phyloP scores from a whole-genome alignment of 2,888 invertebrate genomes.

The Erebia ligea region DNA sequence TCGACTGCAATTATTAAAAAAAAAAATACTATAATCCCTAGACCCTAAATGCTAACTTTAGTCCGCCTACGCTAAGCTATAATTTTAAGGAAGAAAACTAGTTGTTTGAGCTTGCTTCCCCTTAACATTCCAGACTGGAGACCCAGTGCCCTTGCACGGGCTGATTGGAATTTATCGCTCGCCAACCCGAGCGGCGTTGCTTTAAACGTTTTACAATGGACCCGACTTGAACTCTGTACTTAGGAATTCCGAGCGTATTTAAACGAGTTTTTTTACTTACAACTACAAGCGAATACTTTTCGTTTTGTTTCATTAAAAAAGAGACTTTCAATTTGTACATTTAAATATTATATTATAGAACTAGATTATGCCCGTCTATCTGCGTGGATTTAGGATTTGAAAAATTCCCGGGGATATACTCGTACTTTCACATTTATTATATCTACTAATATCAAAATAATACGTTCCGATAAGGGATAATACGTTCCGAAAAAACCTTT shows the following conservation, averaged over 20 bases:
- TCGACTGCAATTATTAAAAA: too few species aligned
- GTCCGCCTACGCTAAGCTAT: too few species aligned
- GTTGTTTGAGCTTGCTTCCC: constrained; percentile 26
- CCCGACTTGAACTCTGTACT: constrained; percentile 51
- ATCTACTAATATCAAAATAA: too few species aligned
- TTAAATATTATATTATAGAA: too few species aligned
- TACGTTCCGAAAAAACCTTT: too few species aligned
- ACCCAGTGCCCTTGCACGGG: constrained; percentile 70
- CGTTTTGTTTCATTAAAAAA: constrained; percentile 8
- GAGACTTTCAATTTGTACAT: neutral
- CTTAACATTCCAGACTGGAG: constrained; percentile 58
- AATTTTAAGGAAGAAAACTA: too few species aligned
- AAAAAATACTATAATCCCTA: too few species aligned
- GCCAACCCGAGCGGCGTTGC: constrained; percentile 56
- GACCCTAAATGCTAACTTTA: too few species aligned
- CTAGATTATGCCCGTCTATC: neutral
- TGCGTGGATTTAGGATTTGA: too few species aligned
- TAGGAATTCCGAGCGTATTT: constrained; percentile 31
- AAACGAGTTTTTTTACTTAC: constrained; percentile 20
- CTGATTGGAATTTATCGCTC: constrained; percentile 79
- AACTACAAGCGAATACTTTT: constrained; percentile 12
- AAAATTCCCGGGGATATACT: too few species aligned
- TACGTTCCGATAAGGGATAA: too few species aligned
- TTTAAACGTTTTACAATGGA: constrained; percentile 39
- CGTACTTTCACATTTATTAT: too few species aligned